Percentiles rank a stretch among this genome's conserved stretches.
Conservation (phyloP, 2,797 vertebrate species). For the Naso thynnoides region DNA sequence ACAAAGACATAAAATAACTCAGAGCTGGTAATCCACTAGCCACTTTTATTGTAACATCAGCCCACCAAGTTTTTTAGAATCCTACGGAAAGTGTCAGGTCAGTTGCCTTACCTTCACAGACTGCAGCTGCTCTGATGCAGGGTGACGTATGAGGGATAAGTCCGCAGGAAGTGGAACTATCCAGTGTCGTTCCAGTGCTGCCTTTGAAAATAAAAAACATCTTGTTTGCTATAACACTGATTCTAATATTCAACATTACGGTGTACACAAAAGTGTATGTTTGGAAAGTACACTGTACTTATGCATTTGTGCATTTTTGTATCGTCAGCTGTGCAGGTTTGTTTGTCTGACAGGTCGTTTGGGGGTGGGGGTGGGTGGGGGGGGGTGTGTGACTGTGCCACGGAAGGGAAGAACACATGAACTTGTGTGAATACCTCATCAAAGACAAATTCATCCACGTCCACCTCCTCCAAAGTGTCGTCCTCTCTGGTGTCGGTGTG, state of each 20-base stretch:
- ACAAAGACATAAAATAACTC: slow-evolving; percentile 33
- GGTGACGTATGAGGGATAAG: slow-evolving; percentile 78
- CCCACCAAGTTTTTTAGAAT: not conserved
- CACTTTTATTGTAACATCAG: slow-evolving; percentile 5
- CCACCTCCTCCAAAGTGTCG: slow-evolving; percentile 91
- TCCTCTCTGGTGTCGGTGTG: slow-evolving; percentile 76
- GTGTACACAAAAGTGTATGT: too few relatives aligned
- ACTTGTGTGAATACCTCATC: slow-evolving; percentile 87
- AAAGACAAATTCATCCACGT: slow-evolving; percentile 89
- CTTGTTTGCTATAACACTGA: too few relatives aligned
- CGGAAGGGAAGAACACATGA: slow-evolving; percentile 33
- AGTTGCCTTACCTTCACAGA: slow-evolving; percentile 51
- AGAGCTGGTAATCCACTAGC: slow-evolving; percentile 27
- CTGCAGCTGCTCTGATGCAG: slow-evolving; percentile 73
- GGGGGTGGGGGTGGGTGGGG: not conserved
- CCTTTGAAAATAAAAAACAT: slow-evolving; percentile 76
- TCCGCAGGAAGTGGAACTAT: slow-evolving; percentile 74
- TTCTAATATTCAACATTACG: too few relatives aligned
- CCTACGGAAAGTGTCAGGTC: not conserved
- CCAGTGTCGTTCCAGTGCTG: slow-evolving; percentile 86
- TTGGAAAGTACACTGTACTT: too few relatives aligned
- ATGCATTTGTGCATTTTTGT: not conserved
- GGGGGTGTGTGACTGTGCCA: slow-evolving; percentile 20
- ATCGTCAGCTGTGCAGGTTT: slow-evolving; percentile 2
- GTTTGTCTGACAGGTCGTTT: not conserved